Conservation (phyloP, 2,888 invertebrate genomes). For the Pandemis corylana region DNA sequence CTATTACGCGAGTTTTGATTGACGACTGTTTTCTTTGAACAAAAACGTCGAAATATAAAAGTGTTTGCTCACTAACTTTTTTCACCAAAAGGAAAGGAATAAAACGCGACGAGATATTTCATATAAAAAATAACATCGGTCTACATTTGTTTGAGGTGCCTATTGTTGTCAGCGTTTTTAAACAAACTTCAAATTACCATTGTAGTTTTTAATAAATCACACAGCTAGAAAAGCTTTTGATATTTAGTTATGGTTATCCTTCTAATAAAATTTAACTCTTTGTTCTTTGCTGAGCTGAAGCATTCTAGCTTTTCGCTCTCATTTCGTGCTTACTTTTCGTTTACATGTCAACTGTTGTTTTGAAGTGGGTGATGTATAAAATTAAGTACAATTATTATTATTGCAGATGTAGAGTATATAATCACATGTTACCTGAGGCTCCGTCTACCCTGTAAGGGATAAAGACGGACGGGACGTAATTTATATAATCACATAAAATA, state of each 20-base stretch:
- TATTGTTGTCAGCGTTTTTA: neutral
- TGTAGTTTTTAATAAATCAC: neutral
- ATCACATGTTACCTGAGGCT: no score
- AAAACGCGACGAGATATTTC: neutral
- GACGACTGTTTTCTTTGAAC: constrained; percentile 39
- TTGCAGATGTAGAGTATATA: no score
- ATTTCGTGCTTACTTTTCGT: neutral
- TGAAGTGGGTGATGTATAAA: no score
- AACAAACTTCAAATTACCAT: neutral
- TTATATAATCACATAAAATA: neutral
- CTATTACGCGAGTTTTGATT: constrained; percentile 46
- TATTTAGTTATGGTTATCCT: no score
- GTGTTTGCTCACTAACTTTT: constrained; percentile 10
- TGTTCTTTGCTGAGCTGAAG: neutral
- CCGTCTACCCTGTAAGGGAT: no score
- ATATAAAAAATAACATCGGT: neutral
- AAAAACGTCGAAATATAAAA: constrained; percentile 21
- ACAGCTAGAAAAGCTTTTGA: no score
- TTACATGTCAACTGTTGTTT: no score
- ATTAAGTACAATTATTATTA: no score
- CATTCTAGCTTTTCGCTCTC: neutral
- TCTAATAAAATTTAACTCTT: neutral
- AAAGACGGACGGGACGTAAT: no score
- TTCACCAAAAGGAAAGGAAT: neutral
- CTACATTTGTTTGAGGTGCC: neutral